Base-by-base conservation (phyloP, 2,797 vertebrate species). In the Aldrovandia affinis region DNA sequence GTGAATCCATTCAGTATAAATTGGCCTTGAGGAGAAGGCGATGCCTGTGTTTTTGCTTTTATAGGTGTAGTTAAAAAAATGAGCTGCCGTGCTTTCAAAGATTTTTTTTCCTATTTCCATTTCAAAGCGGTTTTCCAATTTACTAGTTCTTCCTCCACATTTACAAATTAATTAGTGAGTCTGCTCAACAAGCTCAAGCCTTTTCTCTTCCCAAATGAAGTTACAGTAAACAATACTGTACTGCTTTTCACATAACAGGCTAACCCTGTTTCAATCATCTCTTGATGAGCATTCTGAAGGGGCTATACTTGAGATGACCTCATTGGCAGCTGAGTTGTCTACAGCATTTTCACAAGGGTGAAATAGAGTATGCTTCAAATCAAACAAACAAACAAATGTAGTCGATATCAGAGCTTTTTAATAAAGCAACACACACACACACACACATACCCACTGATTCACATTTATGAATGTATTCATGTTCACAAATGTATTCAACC, bases 401-500 rank as follows among this genome's bases (percentile, higher is more conserved):
- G 68, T 22, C 68, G 3, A 9, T 73, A 20, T 39, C 33, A 9
- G 36, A 22, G 9, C 5, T 77, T n/a, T 77, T 47, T 47, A 39
- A 73, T 73, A 33, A 47, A 77, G 20, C 42, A 47, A 77, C 18
- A n/a, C 33, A 42, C 14, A 73, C 20, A 33, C 33, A n/a, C n/a
- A 77, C 18, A n/a, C 33, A 42, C 14, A 73, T 20, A 73, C 36
- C 18, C 68, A 20, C 0, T 15, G 42, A 22, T 73, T 73, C 73
- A 28, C 22, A 2, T 77, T 25, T 25, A 42, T 77, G 42, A 44
- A 44, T 39, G 22, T 10, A 25, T 77, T 47, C 39, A 44, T 77
- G 73, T 77, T 77, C 73, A 77, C 73, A 77, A 47, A 77, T 77
- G 73, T n/a, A 77, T 77, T 77, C 22, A 25, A n/a, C 73, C 39